These are phyloP conservation scores for Caenorhabditis sulstoni DNA, from an alignment of 2,888 invertebrate species.

Conservation along the genomic window DNA sequence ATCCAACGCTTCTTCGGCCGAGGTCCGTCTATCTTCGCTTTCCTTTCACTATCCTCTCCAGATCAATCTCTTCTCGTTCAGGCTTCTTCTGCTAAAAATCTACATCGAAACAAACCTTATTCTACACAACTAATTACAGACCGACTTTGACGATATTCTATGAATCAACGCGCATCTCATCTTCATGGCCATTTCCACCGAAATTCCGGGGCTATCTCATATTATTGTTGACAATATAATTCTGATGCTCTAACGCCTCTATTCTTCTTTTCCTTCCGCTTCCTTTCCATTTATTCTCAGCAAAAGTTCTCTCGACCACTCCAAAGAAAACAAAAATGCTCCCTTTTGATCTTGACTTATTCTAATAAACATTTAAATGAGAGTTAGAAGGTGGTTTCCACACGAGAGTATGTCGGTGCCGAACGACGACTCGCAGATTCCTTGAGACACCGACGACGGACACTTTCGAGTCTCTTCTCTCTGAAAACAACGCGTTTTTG, in stretches of 20 bases:
- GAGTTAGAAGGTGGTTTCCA: not conserved
- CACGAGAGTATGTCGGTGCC: not conserved
- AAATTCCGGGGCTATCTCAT: conserved; percentile 53
- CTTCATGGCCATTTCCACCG: conserved; percentile 35
- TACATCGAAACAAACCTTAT: conserved; percentile 29
- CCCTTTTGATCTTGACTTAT: not conserved
- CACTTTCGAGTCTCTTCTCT: conserved; percentile 4
- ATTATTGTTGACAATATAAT: conserved; percentile 26
- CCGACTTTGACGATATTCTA: conserved; percentile 65
- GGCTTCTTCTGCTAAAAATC: conserved; percentile 33
- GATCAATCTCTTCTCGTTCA: not conserved
- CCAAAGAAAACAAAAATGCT: not conserved
- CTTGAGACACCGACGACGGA: conserved; percentile 13
- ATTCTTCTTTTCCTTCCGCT: conserved; percentile 7
- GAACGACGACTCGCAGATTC: not conserved
- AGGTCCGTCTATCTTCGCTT: conserved; percentile 10
- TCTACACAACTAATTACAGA: conserved; percentile 60
- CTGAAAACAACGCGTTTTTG: not conserved
- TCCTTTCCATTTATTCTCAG: not conserved
- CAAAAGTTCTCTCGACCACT: not conserved
- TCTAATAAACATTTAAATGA: not conserved
- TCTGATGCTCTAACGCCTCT: not conserved
- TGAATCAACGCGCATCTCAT: conserved; percentile 32
- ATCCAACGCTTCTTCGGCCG: conserved; percentile 53
- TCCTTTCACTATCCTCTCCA: conserved; percentile 17